Conservation (phyloP, 2,113 vertebrate species). For the Bubo scandiacus region DNA sequence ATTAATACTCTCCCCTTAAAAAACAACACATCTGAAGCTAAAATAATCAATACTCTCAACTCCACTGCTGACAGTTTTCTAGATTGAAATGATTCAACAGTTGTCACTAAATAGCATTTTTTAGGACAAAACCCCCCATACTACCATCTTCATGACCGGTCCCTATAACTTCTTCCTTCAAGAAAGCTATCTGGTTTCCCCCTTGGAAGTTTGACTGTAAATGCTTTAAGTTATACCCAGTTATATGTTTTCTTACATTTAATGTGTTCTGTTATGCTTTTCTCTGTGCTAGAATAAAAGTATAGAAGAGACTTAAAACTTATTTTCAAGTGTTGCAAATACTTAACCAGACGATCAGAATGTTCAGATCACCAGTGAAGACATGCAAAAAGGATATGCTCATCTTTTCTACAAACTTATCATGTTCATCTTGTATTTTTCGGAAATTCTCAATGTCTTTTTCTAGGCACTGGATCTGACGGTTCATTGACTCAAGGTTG, state of each 20-base stretch:
- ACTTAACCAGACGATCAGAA: not conserved
- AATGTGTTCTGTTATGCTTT: accelerated
- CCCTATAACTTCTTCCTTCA: not conserved
- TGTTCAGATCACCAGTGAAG: not conserved
- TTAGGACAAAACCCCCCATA: not conserved
- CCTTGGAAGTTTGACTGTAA: not conserved
- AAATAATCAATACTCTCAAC: not conserved
- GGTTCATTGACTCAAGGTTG: conserved; percentile 88
- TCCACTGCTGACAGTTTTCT: not conserved
- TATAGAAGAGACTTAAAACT: not conserved
- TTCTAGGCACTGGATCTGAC: conserved; percentile 88
- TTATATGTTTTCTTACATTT: not conserved
- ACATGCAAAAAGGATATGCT: conserved; percentile 89
- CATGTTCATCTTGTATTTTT: conserved; percentile 82
- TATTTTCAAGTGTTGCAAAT: not conserved
- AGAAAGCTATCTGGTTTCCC: not conserved
- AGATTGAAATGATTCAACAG: not conserved
- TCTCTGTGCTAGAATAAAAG: not conserved
- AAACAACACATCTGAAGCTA: not conserved
- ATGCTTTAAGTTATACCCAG: not conserved
- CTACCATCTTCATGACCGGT: not conserved
- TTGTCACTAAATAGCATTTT: not conserved
- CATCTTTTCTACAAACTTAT: conserved; percentile 98
- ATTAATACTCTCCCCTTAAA: not conserved
- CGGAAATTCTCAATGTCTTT: conserved; percentile 89